phyloP scores from a whole-genome alignment of 2,888 invertebrate genomes.

The Emmelina monodactyla region DNA sequence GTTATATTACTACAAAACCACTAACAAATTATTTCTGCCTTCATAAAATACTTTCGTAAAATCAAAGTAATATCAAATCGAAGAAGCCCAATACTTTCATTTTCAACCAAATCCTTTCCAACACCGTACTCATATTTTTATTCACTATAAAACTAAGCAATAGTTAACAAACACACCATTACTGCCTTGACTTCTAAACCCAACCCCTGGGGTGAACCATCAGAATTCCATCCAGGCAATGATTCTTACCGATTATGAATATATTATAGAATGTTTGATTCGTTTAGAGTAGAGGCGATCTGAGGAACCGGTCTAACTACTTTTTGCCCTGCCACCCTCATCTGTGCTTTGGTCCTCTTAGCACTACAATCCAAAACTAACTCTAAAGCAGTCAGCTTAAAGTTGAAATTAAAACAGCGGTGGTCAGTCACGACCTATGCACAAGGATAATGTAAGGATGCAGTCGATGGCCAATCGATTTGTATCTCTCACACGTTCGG shows the following conservation, averaged over 20 bases:
- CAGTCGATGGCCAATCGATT: slow-evolving; percentile 18
- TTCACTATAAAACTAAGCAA: too few species aligned
- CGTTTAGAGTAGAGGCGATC: slow-evolving; percentile 32
- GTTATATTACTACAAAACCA: too few species aligned
- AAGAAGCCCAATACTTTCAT: too few species aligned
- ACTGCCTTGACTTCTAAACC: neutral
- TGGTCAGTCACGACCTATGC: slow-evolving; percentile 52
- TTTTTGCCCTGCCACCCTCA: slow-evolving; percentile 56
- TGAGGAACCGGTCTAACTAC: slow-evolving; percentile 23
- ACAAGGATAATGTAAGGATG: slow-evolving; percentile 50
- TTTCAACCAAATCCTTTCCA: too few species aligned
- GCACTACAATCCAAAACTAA: slow-evolving; percentile 16
- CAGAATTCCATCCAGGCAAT: slow-evolving; percentile 23
- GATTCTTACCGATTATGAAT: slow-evolving; percentile 39
- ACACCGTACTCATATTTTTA: too few species aligned
- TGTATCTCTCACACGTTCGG: slow-evolving; percentile 16
- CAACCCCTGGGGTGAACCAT: slow-evolving; percentile 9
- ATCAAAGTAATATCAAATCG: too few species aligned
- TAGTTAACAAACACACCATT: too few species aligned
- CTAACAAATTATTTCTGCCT: too few species aligned
- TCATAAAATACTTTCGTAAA: too few species aligned
- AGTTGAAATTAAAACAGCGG: slow-evolving; percentile 17
- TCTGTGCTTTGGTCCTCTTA: slow-evolving; percentile 30
- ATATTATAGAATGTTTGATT: slow-evolving; percentile 42
- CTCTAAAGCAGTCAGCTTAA: slow-evolving; percentile 13